Evolutionary conservation across 1,140 invertebrate species (phyloP), one percentile per base, ranked within the genome.

Genomic region (Drosophila albomicans): DNA sequence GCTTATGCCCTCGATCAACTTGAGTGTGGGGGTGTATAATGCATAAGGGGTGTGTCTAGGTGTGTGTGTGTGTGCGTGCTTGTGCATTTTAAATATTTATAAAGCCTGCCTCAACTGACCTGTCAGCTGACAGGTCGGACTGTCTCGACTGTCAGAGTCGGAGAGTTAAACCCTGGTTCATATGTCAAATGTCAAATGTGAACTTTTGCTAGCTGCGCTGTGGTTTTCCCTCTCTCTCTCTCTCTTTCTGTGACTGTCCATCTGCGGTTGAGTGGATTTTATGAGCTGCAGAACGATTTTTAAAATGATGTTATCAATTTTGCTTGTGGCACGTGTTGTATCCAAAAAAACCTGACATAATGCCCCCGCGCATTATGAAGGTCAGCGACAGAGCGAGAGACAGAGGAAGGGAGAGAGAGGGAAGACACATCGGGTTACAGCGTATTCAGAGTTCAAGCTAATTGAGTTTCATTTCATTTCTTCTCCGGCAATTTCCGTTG

Each of bases 181-280:
- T 28, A 73, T 45, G 64, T 61, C 48, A 68, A 68, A 68, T 59
- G 64, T 68, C 70, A 68, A 73, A 61, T 43, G 63, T 52, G 56
- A 73, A 68, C 64, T 68, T 54, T 45, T 73, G 54, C 46, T 56
- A 57, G 51, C 35, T 72, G 28, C 28, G 38, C 20, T 48, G 41
- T 64, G 35, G 5, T 35, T 6, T 57, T 30, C 32, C 1, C 32
- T 5, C 7, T 43, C 32, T 20, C 35, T 25, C 35, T 2, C 2
- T 54, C 30, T 32, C 6, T n/a, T 28, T 13, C 28, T 32, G 6
- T 10, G 1, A 10, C 35, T 41, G 15, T 28, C n/a, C 41, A 16
- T 56, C 3, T 54, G 57, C 28, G 16, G 6, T 52, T 38, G 13
- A 43, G 25, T 38, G 11, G 15, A 8, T 69, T 62, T 62, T 43